Base-by-base conservation (phyloP, 1,140 invertebrate species). In the Campoletis sonorensis region DNA sequence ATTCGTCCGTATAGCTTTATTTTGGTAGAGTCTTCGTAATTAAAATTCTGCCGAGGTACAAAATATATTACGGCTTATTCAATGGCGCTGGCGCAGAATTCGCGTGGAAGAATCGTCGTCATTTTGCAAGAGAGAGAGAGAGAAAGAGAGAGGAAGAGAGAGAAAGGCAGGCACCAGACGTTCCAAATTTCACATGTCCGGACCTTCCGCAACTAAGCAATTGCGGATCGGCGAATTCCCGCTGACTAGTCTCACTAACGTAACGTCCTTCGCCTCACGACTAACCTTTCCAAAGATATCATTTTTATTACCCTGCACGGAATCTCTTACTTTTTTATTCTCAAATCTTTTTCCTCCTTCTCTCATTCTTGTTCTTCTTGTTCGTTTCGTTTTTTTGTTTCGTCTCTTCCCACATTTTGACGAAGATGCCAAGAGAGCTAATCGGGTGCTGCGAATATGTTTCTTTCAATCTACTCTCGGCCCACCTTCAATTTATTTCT, bases 181-280 rank as follows among this genome's bases (percentile, higher is more conserved):
- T 64, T 64, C 23, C 23, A 23, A 64, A 64, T 64, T 64, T 64
- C 23, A 64, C 61, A 16, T 27, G 61, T 64, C 61, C 61, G 61
- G 61, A 64, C 61, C 61, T 64, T 64, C 61, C 61, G 61, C 61
- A 64, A 64, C 61, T 54, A 64, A n/a, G 10, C n/a, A 64, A 64
- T 64, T 26, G 61, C 13, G 61, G n/a, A 26, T 23, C 21, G 61
- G 21, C 61, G 61, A 23, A 26, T 16, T 21, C 61, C 2, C 61
- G 58, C 7, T n/a, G 61, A 64, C 61, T 2, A 23, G 21, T 21
- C 21, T 58, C 54, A 23, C 54, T 1, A 45, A 54, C 51, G 51
- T n/a, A 54, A 11, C 61, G n/a, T 64, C 61, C 23, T 64, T n/a
- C n/a, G 2, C 61, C 23, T 64, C 61, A 23, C 61, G 61, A 23